phyloP scores from a whole-genome alignment of 2,113 vertebrate species.

The Polypterus bichir region DNA sequence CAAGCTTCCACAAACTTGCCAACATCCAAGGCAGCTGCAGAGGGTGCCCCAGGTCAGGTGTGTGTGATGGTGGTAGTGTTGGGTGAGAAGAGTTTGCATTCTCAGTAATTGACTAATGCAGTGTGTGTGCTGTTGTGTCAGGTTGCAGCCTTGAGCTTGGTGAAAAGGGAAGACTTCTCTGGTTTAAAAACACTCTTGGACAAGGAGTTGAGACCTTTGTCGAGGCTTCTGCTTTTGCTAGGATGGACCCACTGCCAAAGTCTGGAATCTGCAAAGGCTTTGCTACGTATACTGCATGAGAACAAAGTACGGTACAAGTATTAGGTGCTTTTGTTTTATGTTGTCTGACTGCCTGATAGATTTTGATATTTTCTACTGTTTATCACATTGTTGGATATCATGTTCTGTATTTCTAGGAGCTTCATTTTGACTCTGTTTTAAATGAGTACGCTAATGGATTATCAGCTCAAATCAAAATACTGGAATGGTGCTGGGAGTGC shows the following conservation, averaged over 20 bases:
- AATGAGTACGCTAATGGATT: slow-evolving; percentile 72
- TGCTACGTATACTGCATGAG: slow-evolving; percentile 68
- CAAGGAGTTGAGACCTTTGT: slow-evolving; percentile 73
- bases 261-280: slow-evolving; percentile 60
- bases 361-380: no score
- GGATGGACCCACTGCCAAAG: slow-evolving; percentile 86
- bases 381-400: no score
- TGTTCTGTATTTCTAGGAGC: slow-evolving; percentile 31
- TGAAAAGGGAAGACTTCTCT: slow-evolving; percentile 75
- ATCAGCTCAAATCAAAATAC: slow-evolving; percentile 68
- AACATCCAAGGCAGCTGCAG: no score
- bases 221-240: slow-evolving; percentile 74
- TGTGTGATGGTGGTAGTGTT: not conserved
- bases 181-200: slow-evolving; percentile 55
- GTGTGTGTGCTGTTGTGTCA: slow-evolving; percentile 26
- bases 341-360: no score
- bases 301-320: slow-evolving; percentile 49
- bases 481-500: slow-evolving; percentile 80
- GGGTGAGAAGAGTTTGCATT: not conserved
- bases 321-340: not conserved
- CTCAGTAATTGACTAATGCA: not conserved
- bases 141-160: slow-evolving; percentile 77
- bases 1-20: no score
- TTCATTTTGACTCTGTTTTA: slow-evolving; percentile 62
- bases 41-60: no score